Evolutionary conservation across 2,888 invertebrate species (phyloP), one percentile per base, ranked within the genome.

Genomic region (Unio delphinus): DNA sequence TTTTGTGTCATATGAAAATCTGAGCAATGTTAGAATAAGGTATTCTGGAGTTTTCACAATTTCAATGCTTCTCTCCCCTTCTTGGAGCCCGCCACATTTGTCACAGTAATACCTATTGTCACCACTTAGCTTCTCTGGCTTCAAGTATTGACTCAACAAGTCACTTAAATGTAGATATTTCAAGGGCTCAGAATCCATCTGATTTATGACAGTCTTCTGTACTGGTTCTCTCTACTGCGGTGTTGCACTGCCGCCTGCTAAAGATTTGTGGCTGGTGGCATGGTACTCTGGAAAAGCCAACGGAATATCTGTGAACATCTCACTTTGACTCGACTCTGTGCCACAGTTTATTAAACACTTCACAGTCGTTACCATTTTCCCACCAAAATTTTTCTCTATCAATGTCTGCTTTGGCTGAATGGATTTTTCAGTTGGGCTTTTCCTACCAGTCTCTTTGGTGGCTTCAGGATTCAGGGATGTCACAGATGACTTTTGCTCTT

Each of bases 31-130:
- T 4, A 96, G 90, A 71, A 96, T 94, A 20, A 96, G 91, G 89
- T 95, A 94, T 61, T 94, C 93, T 0, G 96, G 96, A 6, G 94
- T 92, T 67, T 93, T 93, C 18, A 94, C 92, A 15, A 96, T 93
- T 74, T 92, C 92, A 17, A 94, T 93, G 58, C 92, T 92, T 45
- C 94, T 92, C 86, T 94, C 94, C 0, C 95, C 96, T 84, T 96
- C 95, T 59, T 94, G 94, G 20, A 95, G 90, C 20, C 92, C 92
- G 5, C 92, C 92, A 87, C 96, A 96, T 65, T 92, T 93, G 73
- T 93, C 93, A 91, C 96, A 96, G 77, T 93, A 92, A 89, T 96
- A 96, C 89, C 93, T 93, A 87, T 96, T 96, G 67, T 95, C 95
- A 0, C 94, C 96, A 2, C 93, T 92, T 55, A 96, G 90, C 68